Evolutionary conservation across 1,140 invertebrate genomes (phyloP).

Genomic region (Heliconius eleuchia): DNA sequence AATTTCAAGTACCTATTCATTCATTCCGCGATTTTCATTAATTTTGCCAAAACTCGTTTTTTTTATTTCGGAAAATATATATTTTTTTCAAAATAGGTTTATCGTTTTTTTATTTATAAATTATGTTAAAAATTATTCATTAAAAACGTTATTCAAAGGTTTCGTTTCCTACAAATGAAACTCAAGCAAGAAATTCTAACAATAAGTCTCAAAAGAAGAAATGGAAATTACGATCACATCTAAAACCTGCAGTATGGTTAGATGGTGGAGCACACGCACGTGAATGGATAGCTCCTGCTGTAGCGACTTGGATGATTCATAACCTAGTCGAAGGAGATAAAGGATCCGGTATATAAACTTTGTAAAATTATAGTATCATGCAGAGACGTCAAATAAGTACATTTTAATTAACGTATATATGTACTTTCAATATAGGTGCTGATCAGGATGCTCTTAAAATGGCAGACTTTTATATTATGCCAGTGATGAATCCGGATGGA

Average conservation of each 20-base stretch:
- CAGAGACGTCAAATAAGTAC: neutral
- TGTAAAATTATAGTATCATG: neutral
- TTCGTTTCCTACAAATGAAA: conserved; percentile 32
- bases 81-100: no score
- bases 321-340: conserved; percentile 86
- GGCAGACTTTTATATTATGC: conserved; percentile 90
- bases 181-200: conserved; percentile 37
- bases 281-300: conserved; percentile 93
- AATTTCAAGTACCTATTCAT: no score
- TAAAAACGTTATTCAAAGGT: conserved; percentile 25
- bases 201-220: conserved; percentile 64
- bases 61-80: no score
- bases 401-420: neutral
- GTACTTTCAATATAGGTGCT: conserved; percentile 56
- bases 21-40: no score
- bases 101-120: no score
- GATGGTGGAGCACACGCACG: conserved; percentile 89
- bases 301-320: conserved; percentile 89
- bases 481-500: conserved; percentile 90
- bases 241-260: conserved; percentile 84
- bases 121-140: neutral
- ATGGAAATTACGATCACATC: conserved; percentile 69
- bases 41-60: no score
- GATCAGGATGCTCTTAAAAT: conserved; percentile 82
- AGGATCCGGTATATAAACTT: conserved; percentile 34